phyloP scores from a whole-genome alignment of 2,797 vertebrate species.

The Chaetodon trifasciatus region DNA sequence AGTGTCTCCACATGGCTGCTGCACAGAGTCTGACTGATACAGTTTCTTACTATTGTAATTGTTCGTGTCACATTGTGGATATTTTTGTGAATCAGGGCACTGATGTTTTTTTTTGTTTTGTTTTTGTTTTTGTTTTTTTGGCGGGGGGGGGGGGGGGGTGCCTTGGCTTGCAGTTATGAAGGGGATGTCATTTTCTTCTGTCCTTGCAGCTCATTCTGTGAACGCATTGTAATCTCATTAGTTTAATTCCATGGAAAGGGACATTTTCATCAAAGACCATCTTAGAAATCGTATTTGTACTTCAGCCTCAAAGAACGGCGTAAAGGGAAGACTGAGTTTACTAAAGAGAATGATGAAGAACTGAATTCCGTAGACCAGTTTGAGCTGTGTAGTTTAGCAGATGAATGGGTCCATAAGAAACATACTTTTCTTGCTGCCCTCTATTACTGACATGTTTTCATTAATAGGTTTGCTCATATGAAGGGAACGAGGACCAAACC shows the following conservation, averaged over 20 bases:
- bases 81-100: constrained; percentile 5
- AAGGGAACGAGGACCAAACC: constrained; percentile 16
- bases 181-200: constrained; percentile 7
- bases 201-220: constrained; percentile 15
- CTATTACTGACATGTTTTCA: constrained; percentile 3
- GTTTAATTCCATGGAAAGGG: constrained; percentile 17
- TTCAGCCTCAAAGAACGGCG: constrained; percentile 26
- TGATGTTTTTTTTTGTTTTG: not conserved
- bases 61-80: not conserved
- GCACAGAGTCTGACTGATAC: not conserved
- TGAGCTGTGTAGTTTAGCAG: not conserved
- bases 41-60: not conserved
- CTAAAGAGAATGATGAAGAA: not conserved
- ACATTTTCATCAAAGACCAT: constrained; percentile 7
- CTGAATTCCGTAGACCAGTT: not conserved
- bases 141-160: too few species aligned
- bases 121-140: not conserved
- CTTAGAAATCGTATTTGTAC: constrained; percentile 6
- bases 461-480: not conserved
- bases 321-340: constrained; percentile 46
- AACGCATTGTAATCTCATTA: not conserved
- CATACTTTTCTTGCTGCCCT: constrained; percentile 1
- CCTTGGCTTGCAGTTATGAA: not conserved
- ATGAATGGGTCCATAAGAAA: not conserved
- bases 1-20: constrained; percentile 1